Percentiles rank a stretch among this genome's conserved stretches.
Conservation (phyloP, 2,888 invertebrate genomes). For the Ctenicera cuprea region DNA sequence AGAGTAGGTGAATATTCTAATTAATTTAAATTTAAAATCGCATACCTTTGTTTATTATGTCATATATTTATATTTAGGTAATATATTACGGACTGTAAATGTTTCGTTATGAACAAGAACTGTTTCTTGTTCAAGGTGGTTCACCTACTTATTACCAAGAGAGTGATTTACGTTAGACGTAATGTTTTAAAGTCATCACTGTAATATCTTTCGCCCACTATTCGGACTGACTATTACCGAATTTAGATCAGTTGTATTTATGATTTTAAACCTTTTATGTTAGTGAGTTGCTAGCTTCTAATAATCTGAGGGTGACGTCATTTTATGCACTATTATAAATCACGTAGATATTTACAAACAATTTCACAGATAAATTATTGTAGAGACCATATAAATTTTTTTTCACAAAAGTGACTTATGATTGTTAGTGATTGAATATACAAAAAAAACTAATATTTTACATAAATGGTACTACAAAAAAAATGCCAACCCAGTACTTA, state of each 20-base stretch:
- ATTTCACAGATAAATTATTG: no score
- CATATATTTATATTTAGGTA: slow-evolving; percentile 39
- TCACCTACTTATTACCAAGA: slow-evolving; percentile 42
- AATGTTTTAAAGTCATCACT: not conserved
- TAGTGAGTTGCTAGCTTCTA: no score
- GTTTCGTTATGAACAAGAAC: slow-evolving; percentile 21
- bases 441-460: no score
- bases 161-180: slow-evolving; percentile 1
- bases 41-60: slow-evolving; percentile 39
- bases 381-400: no score
- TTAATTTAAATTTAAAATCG: slow-evolving; percentile 41
- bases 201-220: slow-evolving; percentile 4
- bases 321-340: no score
- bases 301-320: no score
- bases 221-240: not conserved
- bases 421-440: no score
- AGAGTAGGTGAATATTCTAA: slow-evolving; percentile 43
- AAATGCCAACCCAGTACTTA: no score
- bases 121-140: slow-evolving; percentile 41
- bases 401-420: no score
- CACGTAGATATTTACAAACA: no score
- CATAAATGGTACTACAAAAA: no score
- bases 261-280: not conserved
- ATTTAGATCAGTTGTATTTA: not conserved
- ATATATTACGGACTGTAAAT: slow-evolving; percentile 27